Percentiles rank a stretch among this genome's conserved stretches.
Conservation (phyloP, 2,797 vertebrate genomes). For the Labeo calbasu region DNA sequence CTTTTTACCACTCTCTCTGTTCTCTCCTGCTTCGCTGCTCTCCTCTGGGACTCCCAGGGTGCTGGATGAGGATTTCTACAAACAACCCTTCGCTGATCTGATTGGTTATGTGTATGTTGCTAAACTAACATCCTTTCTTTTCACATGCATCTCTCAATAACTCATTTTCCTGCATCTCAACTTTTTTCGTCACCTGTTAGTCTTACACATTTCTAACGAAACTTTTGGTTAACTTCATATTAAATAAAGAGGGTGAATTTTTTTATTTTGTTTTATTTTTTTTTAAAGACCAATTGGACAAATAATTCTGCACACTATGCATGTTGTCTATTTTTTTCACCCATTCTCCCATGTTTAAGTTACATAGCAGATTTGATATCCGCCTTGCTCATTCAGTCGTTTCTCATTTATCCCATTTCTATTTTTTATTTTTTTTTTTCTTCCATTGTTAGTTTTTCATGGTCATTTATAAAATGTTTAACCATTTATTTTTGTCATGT, state of each 20-base stretch:
- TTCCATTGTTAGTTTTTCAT: neutral
- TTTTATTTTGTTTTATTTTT: too few relatives aligned
- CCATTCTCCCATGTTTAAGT: neutral
- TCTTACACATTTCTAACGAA: constrained; percentile 17
- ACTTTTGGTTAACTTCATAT: constrained; percentile 7
- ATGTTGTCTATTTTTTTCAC: neutral
- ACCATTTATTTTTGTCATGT: neutral
- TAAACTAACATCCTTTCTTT: constrained; percentile 84
- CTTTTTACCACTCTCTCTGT: constrained; percentile 84
- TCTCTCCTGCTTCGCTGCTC: constrained; percentile 89
- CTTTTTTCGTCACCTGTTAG: neutral
- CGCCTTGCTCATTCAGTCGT: constrained; percentile 17
- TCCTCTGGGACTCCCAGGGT: constrained; percentile 92
- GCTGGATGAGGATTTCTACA: constrained; percentile 99
- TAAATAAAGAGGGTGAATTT: too few relatives aligned
- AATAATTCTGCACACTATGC: constrained; percentile 8
- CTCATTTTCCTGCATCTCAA: constrained; percentile 37
- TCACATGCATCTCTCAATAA: constrained; percentile 59
- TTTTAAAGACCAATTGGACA: neutral
- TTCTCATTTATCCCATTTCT: neutral
- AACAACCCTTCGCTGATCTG: constrained; percentile 99
- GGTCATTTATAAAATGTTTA: constrained; percentile 21
- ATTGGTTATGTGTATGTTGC: constrained; percentile 99
- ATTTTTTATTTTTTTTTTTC: neutral
- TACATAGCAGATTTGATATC: neutral